Base-by-base conservation (phyloP, 2,888 invertebrate species). In the Chymomyza procnemis region DNA sequence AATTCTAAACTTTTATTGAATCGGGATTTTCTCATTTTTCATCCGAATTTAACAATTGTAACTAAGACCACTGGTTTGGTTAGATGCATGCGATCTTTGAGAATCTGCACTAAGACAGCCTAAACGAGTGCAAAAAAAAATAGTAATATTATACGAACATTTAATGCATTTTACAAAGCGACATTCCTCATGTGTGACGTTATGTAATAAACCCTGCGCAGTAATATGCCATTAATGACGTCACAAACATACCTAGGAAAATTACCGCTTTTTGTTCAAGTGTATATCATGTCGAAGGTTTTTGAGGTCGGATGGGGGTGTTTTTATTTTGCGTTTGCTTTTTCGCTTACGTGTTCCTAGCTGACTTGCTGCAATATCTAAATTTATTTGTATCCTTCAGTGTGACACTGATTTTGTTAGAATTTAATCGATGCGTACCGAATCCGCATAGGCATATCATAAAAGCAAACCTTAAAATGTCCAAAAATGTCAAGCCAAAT, bases 201-300 rank as follows among this genome's bases (percentile, higher is more conserved):
- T 41, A 41, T 41, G 34, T 41, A 41, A 41, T 41, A 41, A 12
- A 41, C 34, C 34, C 66, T 66, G 59, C 56, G 67, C 67, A 71
- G 61, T 61, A 66, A 64, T 67, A 78, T 69, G 61, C 65, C 69
- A 30, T 61, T 68, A 69, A 79, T 85, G 75, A 87, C 74, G 74
- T 85, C 87, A 82, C 64, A 65, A 69, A 19, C 0, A 19, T 16
- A 47, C 26, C 16, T 63, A 26, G 18, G 56, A 21, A 18, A 12
- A 2, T 54, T 21, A 54, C 12, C 12, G 54, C 54, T 14, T 21
- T 18, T 12, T 18, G 16, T 50, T 41, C 3, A 41, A 18, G 48
- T 16, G 16, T n/a, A 18, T 8, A 12, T 18, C 48, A 50, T 18
- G 18, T 16, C 16, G 48, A 18, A 18, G 48, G 16, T n/a, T n/a